phyloP scores from a whole-genome alignment of 2,797 vertebrate genomes.

The Myiotriccus ornatus region DNA sequence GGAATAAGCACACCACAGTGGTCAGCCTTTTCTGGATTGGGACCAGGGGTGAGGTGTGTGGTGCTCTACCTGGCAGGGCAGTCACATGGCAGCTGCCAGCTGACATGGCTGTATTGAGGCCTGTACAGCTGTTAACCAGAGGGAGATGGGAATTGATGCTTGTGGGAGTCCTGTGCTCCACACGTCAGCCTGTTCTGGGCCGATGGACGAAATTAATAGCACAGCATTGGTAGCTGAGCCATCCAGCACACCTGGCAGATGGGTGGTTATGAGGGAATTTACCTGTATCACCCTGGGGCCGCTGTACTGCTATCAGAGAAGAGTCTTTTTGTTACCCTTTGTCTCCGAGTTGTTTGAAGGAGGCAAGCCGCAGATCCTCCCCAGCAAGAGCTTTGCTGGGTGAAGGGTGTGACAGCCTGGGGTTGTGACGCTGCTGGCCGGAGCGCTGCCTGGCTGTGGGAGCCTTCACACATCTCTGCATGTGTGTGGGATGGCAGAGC shows the following conservation, averaged over 20 bases:
- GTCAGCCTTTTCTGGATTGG: neutral
- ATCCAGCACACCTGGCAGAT: neutral
- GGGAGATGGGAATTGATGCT: rapidly evolving
- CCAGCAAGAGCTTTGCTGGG: neutral
- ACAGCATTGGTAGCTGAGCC: rapidly evolving
- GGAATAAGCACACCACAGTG: neutral
- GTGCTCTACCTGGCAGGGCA: neutral
- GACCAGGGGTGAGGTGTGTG: neutral
- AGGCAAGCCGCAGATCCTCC: rapidly evolving
- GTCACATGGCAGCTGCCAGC: rapidly evolving
- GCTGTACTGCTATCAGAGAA: neutral
- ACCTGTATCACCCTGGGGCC: neutral
- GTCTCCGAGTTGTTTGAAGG: neutral
- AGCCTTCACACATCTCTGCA: neutral
- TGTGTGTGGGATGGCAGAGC: neutral
- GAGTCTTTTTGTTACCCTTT: neutral
- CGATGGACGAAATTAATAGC: neutral
- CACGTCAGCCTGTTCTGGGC: neutral
- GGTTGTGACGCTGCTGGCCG: rapidly evolving
- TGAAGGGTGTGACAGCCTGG: neutral
- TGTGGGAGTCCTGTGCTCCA: neutral
- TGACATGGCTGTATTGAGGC: rapidly evolving
- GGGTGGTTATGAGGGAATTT: neutral
- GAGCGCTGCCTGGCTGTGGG: rapidly evolving
- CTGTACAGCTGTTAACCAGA: neutral